Conservation (phyloP, 2,113 vertebrate species). For the Myodes glareolus region DNA sequence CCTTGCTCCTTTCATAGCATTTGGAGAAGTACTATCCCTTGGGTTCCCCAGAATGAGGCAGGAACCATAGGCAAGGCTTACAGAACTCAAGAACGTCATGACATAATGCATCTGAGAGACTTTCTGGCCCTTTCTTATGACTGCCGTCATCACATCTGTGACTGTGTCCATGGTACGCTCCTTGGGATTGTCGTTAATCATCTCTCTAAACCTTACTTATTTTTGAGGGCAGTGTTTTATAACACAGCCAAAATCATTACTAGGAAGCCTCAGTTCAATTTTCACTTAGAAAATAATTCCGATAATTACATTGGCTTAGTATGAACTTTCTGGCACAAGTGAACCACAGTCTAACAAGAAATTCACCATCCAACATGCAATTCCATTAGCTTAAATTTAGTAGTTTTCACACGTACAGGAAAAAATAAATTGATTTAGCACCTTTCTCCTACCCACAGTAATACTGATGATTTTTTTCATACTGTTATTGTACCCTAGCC, state of each 20-base stretch:
- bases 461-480: constrained; percentile 74
- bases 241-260: constrained; percentile 46
- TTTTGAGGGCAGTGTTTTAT: constrained; percentile 59
- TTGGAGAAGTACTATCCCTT: not conserved
- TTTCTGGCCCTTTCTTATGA: not conserved
- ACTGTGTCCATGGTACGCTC: not conserved
- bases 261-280: constrained; percentile 77
- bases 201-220: not conserved
- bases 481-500: constrained; percentile 80
- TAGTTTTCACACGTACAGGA: constrained; percentile 83
- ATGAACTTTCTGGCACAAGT: constrained; percentile 82
- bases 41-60: not conserved
- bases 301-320: constrained; percentile 77
- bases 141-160: not conserved
- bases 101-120: not conserved
- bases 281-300: constrained; percentile 82
- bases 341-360: constrained; percentile 77
- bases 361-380: constrained; percentile 77
- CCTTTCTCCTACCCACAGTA: constrained; percentile 82
- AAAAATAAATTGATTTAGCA: constrained; percentile 88
- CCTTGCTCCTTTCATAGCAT: not conserved
- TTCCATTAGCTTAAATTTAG: constrained; percentile 86
- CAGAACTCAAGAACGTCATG: not conserved
- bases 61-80: not conserved
- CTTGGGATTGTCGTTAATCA: not conserved